Evolutionary conservation across 2,797 vertebrate species (phyloP).

Genomic region (Lagodon rhomboides): DNA sequence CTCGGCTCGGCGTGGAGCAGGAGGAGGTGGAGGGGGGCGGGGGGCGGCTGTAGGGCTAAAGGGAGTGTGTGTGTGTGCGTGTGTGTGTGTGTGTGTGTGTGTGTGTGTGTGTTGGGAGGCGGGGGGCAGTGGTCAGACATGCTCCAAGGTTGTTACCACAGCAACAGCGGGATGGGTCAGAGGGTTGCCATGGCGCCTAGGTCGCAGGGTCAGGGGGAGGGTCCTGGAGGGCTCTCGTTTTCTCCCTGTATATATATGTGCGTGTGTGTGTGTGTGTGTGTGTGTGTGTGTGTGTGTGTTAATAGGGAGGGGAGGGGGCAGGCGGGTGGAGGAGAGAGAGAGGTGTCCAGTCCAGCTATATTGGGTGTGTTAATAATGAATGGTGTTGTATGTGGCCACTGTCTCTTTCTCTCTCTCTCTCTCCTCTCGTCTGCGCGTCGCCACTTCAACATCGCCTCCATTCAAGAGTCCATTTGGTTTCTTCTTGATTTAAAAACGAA

Average conservation of each 20-base stretch:
- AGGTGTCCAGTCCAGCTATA: constrained; percentile 70
- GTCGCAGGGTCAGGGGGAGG: constrained; percentile 83
- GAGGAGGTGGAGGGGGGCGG: constrained; percentile 58
- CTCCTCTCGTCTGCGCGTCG: neutral
- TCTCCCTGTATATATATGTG: constrained; percentile 50
- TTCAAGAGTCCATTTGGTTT: constrained; percentile 10
- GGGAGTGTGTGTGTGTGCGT: constrained; percentile 45
- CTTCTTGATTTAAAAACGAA: constrained; percentile 2
- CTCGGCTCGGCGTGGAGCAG: constrained; percentile 81
- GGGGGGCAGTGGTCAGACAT: constrained; percentile 85
- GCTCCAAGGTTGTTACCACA: constrained; percentile 89
- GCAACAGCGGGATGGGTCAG: constrained; percentile 87
- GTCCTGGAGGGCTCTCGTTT: constrained; percentile 68
- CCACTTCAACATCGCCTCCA: constrained; percentile 10
- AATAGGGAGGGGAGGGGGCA: constrained; percentile 47
- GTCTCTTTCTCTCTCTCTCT: constrained; percentile 50
- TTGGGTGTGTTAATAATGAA: constrained; percentile 81
- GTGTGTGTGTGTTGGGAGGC: constrained; percentile 22
- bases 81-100: constrained; percentile 48
- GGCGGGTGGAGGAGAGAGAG: constrained; percentile 34
- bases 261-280: constrained; percentile 34
- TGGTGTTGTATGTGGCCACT: constrained; percentile 68
- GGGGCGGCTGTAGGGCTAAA: constrained; percentile 60
- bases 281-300: constrained; percentile 64
- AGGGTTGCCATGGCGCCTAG: constrained; percentile 88